phyloP scores from a whole-genome alignment of 2,888 invertebrate species.

The Hedychridium roseum region DNA sequence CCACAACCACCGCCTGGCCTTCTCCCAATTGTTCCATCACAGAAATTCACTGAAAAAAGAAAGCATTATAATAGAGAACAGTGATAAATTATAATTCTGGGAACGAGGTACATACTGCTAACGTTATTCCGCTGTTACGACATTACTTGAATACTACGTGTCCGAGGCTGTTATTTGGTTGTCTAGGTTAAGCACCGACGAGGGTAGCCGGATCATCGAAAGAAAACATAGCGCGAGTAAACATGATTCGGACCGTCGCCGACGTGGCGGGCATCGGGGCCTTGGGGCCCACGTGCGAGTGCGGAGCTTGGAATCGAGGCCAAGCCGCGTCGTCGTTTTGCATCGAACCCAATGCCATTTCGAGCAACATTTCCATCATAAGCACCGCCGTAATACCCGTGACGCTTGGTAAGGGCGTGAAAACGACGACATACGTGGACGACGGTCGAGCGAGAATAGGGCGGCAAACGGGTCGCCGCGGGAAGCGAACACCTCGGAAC shows the following conservation, averaged over 20 bases:
- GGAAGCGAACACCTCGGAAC: slow-evolving; percentile 23
- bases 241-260: slow-evolving; percentile 18
- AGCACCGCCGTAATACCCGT: too few species aligned
- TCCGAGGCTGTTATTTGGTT: not conserved
- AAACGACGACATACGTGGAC: slow-evolving; percentile 1
- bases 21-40: slow-evolving; percentile 58
- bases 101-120: not conserved
- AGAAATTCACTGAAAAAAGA: slow-evolving; percentile 2
- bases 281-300: slow-evolving; percentile 29
- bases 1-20: slow-evolving; percentile 60
- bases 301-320: slow-evolving; percentile 17
- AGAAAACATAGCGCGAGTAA: not conserved
- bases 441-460: not conserved
- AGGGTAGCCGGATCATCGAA: not conserved
- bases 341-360: slow-evolving; percentile 6
- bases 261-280: slow-evolving; percentile 28
- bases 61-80: not conserved
- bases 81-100: not conserved
- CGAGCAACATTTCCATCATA: too few species aligned
- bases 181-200: slow-evolving; percentile 1
- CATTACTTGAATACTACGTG: not conserved
- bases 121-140: not conserved
- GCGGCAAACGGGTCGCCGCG: slow-evolving; percentile 12
- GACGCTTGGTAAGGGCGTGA: too few species aligned
- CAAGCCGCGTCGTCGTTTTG: too few species aligned